Percentiles rank a stretch among this genome's conserved stretches.
Evolutionary conservation across 2,888 invertebrate genomes (phyloP).

Genomic region (Argyra leucocephala): DNA sequence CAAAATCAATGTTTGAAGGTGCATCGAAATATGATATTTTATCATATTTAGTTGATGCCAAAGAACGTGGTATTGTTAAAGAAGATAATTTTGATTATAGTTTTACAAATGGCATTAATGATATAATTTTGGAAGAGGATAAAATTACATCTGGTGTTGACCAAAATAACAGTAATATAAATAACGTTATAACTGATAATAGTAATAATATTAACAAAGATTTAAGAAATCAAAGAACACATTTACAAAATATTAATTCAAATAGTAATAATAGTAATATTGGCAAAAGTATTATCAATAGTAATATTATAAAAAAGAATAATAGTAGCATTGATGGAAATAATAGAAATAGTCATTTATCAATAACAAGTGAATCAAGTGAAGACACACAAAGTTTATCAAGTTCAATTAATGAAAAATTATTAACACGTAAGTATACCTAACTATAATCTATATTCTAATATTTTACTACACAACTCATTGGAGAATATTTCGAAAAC

Average conservation of each 20-base stretch:
- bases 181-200: slow-evolving; percentile 45
- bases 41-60: slow-evolving; percentile 79
- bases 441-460: neutral
- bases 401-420: slow-evolving; percentile 50
- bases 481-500: neutral
- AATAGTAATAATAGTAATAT: neutral
- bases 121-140: slow-evolving; percentile 48
- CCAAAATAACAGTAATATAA: neutral
- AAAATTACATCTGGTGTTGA: neutral
- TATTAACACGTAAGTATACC: slow-evolving; percentile 28
- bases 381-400: slow-evolving; percentile 65
- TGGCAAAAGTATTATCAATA: slow-evolving; percentile 19
- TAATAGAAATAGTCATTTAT: slow-evolving; percentile 65
- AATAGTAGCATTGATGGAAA: slow-evolving; percentile 46
- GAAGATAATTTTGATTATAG: slow-evolving; percentile 62
- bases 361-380: slow-evolving; percentile 75
- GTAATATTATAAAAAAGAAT: neutral
- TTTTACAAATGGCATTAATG: slow-evolving; percentile 48
- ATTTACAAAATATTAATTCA: slow-evolving; percentile 26
- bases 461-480: neutral
- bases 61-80: slow-evolving; percentile 61
- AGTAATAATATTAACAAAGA: slow-evolving; percentile 47
- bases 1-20: slow-evolving; percentile 60
- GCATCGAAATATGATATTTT: slow-evolving; percentile 83
- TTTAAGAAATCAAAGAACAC: neutral